Base-by-base conservation (phyloP, 2,797 vertebrate species). In the Sebastes paucispinis region DNA sequence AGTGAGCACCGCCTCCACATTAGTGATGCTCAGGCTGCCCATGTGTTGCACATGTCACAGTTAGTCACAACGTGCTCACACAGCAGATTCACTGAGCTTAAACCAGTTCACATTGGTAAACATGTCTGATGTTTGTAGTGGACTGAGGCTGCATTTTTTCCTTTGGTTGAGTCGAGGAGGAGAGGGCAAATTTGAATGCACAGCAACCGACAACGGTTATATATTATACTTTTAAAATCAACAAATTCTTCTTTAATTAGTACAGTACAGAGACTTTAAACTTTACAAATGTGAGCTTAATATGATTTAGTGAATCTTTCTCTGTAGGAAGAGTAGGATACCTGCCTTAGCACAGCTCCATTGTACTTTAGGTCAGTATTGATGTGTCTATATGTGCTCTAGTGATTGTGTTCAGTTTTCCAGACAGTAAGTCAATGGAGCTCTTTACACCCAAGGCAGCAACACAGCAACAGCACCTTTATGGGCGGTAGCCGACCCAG, bases 1-100 rank as follows among this genome's bases (percentile, higher is more conserved):
- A 97, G 98, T 99, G 94, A 97, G 97, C 75, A 54, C 27, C 2
- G 0, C 36, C 72, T 80, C 64, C 52, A 55, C 73, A 81, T 91
- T 74, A 84, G 79, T 76, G 76, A 85, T 34, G 79, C 89, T 85
- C 65, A 47, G 63, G 73, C 71, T 75, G 69, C 59, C 24, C 31
- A 24, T 22, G 65, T 74, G 82, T 79, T 62, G 70, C 85, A 75
- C 81, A 34, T 67, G 64, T 85, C 72, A 83, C 60, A 66, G 59
- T 87, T 79, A 78, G 75, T 85, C 73, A 83, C 58, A 39, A 9
- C 63, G 62, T 18, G 14, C 52, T 78, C 36, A 36, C 39, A 39
- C 11, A 81, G 66, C 52, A 65, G 54, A 84, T 69, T 76, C 12
- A 54, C 69, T 75, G 50, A 79, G 63, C 75, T 64, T 54, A 71